A percentile compares a stretch with the other conserved stretches of the same genome.
Conservation (phyloP, 1,140 invertebrate species). For the Bombus cullumanus region DNA sequence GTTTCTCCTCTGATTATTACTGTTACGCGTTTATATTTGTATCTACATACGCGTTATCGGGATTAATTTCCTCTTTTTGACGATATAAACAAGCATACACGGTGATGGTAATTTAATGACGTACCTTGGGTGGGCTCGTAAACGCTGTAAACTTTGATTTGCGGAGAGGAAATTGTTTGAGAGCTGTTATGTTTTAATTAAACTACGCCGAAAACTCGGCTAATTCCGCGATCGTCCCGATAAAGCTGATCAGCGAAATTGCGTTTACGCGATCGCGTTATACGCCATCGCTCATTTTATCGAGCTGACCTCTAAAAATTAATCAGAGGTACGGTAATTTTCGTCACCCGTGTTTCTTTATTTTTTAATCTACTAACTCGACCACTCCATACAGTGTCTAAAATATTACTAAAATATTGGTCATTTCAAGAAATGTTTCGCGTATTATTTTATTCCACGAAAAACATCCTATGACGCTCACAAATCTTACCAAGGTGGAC, state of each 20-base stretch:
- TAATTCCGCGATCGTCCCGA: slow-evolving; percentile 22
- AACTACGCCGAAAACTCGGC: slow-evolving; percentile 10
- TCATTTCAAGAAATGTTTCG: too few relatives aligned
- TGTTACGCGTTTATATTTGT: background rate
- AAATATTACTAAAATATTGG: too few relatives aligned
- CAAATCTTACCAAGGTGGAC: too few relatives aligned
- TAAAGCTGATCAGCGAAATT: slow-evolving; percentile 24
- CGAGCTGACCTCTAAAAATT: background rate
- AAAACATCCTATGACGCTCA: too few relatives aligned
- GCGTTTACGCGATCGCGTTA: background rate
- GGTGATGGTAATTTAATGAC: background rate
- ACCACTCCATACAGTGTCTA: background rate
- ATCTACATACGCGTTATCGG: background rate
- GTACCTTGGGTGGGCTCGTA: too few relatives aligned
- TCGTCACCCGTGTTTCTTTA: background rate
- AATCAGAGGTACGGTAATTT: background rate
- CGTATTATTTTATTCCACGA: too few relatives aligned
- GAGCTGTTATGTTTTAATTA: slow-evolving; percentile 37
- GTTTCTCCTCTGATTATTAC: background rate
- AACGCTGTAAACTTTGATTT: slow-evolving; percentile 1
- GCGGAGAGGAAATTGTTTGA: slow-evolving; percentile 10
- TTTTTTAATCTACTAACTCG: background rate
- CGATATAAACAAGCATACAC: too few relatives aligned
- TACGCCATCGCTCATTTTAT: background rate
- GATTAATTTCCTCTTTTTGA: background rate